phyloP scores from a whole-genome alignment of 2,888 invertebrate species.

The Gasteruption jaculator region DNA sequence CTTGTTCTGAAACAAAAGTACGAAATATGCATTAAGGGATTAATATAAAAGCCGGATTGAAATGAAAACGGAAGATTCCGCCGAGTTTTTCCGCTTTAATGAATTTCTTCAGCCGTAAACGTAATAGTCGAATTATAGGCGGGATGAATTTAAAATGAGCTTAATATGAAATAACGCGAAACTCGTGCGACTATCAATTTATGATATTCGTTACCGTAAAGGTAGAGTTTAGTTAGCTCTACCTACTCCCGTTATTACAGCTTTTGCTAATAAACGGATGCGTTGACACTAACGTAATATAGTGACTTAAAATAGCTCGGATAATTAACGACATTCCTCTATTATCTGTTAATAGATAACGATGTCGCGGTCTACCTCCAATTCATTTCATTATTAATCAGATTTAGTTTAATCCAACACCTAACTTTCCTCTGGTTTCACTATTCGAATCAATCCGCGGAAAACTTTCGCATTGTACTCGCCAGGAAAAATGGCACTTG shows the following conservation, averaged over 20 bases:
- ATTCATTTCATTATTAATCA: slow-evolving; percentile 44
- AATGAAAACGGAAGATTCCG: too few species aligned
- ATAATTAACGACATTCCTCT: slow-evolving; percentile 31
- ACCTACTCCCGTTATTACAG: slow-evolving; percentile 4
- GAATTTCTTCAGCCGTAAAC: too few species aligned
- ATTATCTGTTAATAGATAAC: slow-evolving; percentile 44
- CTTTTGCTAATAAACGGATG: slow-evolving; percentile 41
- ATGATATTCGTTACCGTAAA: too few species aligned
- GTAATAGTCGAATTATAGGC: too few species aligned
- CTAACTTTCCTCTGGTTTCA: slow-evolving; percentile 17
- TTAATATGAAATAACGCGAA: too few species aligned
- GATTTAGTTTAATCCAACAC: slow-evolving; percentile 29
- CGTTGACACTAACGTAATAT: slow-evolving; percentile 37
- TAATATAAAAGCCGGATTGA: too few species aligned
- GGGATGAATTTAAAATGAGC: too few species aligned
- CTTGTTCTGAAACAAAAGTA: slow-evolving; percentile 59
- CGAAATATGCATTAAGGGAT: neutral
- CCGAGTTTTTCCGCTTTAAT: too few species aligned
- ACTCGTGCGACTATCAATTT: too few species aligned
- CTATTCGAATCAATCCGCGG: too few species aligned
- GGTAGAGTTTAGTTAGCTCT: slow-evolving; percentile 12
- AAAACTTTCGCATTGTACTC: too few species aligned
- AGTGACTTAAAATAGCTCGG: slow-evolving; percentile 17
- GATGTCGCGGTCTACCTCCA: slow-evolving; percentile 37
- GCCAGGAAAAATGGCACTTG: too few species aligned